Conservation (phyloP, 2,113 vertebrate species). For the Zosterops hypoxanthus region DNA sequence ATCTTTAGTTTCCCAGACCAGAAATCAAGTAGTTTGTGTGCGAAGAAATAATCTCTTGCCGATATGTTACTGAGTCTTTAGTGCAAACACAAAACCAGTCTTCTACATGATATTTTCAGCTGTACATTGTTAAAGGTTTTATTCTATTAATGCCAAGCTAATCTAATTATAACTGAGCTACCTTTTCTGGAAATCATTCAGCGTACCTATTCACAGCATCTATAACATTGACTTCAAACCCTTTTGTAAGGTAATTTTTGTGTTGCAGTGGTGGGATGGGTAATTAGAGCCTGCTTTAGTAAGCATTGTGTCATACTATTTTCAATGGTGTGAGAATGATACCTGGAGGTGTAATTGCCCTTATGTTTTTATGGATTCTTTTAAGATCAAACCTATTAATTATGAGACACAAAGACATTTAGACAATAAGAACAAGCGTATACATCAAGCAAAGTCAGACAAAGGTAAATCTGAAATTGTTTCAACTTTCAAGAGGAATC, state of each 20-base stretch:
- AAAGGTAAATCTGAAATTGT: conserved; percentile 51
- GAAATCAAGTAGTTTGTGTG: background rate
- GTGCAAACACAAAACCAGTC: background rate
- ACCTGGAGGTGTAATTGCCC: conserved; percentile 73
- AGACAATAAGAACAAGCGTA: conserved; percentile 39
- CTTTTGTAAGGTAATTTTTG: conserved; percentile 21
- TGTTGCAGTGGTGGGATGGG: background rate
- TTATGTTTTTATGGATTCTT: conserved; percentile 71
- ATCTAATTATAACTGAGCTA: background rate
- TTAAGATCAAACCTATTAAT: conserved; percentile 71
- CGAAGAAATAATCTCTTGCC: background rate
- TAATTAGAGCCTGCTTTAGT: conserved; percentile 59
- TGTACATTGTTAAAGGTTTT: background rate
- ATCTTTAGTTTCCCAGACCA: background rate
- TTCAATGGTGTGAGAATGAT: conserved; percentile 51
- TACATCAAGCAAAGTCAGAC: conserved; percentile 44
- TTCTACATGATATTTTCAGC: background rate
- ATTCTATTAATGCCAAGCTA: conserved; percentile 27
- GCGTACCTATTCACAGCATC: background rate
- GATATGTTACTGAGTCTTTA: background rate
- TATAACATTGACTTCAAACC: background rate
- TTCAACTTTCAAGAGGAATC: conserved; percentile 21
- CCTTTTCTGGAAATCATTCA: conserved; percentile 3
- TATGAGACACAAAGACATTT: conserved; percentile 48
- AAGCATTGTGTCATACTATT: conserved; percentile 37